These are phyloP conservation scores for Vanessa tameamea DNA, from an alignment of 1,140 invertebrate species.

Conservation along the genomic window DNA sequence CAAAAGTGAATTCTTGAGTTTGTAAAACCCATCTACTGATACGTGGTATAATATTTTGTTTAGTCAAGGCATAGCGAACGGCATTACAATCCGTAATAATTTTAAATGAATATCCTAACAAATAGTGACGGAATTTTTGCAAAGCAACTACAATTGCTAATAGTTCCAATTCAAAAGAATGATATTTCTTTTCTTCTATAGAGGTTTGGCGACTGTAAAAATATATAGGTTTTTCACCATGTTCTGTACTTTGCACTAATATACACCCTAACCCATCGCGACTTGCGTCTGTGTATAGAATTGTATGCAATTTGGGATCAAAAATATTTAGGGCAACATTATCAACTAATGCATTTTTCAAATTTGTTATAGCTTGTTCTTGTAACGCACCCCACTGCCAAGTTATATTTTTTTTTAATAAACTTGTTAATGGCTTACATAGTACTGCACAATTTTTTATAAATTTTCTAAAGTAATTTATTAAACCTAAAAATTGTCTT, in stretches of 20 bases:
- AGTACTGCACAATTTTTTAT: not conserved
- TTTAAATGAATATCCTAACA: not conserved
- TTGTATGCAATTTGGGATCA: not conserved
- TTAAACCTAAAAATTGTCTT: not conserved
- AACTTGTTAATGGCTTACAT: not conserved
- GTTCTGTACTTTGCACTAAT: not conserved
- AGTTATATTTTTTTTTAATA: not conserved
- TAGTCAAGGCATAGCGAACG: not conserved
- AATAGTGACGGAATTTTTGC: not conserved
- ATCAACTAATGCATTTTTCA: not conserved
- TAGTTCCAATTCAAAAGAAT: not conserved
- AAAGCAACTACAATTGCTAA: not conserved
- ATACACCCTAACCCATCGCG: not conserved
- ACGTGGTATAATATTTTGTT: not conserved
- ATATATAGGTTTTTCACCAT: not conserved
- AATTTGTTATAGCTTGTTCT: no score
- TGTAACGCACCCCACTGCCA: not conserved
- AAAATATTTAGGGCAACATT: not conserved
- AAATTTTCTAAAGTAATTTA: not conserved
- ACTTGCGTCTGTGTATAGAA: not conserved
- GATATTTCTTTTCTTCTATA: not conserved
- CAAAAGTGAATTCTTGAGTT: not conserved
- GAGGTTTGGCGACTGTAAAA: not conserved
- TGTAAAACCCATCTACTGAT: not conserved
- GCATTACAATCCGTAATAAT: not conserved